Evolutionary conservation across 1,140 invertebrate species (phyloP), one percentile per base, ranked within the genome.

Genomic region (Drosophila pseudoananassae): DNA sequence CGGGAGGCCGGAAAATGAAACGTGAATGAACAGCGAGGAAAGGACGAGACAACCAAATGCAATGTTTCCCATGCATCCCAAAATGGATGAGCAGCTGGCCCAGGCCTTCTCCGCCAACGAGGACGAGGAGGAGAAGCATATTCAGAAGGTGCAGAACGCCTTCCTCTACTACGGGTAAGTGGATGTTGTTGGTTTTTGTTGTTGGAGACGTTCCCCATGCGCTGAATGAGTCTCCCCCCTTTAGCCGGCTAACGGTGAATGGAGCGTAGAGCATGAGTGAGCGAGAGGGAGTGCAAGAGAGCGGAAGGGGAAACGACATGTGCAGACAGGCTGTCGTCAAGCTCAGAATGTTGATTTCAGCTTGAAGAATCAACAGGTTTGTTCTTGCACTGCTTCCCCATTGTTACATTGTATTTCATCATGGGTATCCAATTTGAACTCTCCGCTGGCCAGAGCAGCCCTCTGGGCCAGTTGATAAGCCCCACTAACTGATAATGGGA

Each of bases 91-190:
- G 53, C 74, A 88, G 74, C 57, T 64, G 52, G 55, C 82, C 20
- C 69, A 43, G 6, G 60, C 59, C 38, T 88, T 87, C 40, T 29
- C 50, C 6, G 64, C 78, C 29, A 82, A 83, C 47, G 83, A 88
- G 52, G 83, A 89, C n/a, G 83, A 88, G 38, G 83, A 78, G 51
- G 59, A 78, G 25, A 69, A 77, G 45, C 79, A 88, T 15, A 88
- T 88, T 43, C 66, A 77, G 29, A 88, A 88, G 49, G 83, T 88
- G 59, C 78, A 78, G 54, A 88, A 83, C 58, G 83, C 83, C 51
- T 88, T 88, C 49, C 72, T 83, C 23, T 89, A 83, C 72, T 88
- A 88, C 55, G 78, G 78, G 83, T 88, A 27, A 64, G 82, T 74
- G 38, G 23, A 25, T 50, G 49, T 69, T 69, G 66, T 52, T 57